Evolutionary conservation across 2,888 invertebrate genomes (phyloP), one percentile per base, ranked within the genome.

Genomic region (Pandemis corylana): DNA sequence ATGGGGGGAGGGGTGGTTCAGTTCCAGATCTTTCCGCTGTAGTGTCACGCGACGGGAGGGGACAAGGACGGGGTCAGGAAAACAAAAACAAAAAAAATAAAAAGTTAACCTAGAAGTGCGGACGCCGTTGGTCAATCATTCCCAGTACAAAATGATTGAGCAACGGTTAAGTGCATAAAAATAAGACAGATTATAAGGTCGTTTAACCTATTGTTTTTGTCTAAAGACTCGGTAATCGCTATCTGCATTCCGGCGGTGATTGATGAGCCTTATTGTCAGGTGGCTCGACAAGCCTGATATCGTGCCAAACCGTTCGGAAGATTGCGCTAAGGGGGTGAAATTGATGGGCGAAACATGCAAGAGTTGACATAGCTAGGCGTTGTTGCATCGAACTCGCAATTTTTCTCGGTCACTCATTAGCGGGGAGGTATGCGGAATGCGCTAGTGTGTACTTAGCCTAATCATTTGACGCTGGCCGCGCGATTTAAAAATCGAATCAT

Each of bases 261-360:
- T 93, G 93, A 94, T 94, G 92, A 88, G 84, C 81, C 84, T 88
- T 89, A 90, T 90, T 90, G 90, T 91, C 90, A 90, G 90, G 89
- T 90, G 84, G 83, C 83, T 85, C 81, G 85, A 83, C 87, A 83
- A 83, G 85, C 85, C 84, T 86, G 91, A 90, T 91, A 90, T 85
- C 86, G 85, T 82, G 87, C 86, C 85, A 85, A 90, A 86, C 89
- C 88, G 85, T 84, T 85, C 87, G 90, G 89, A 90, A 89, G 90
- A 91, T 89, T 83, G 84, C 69, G 83, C 83, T 83, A 77, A 81
- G 79, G 83, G 84, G 84, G 82, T 80, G 80, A 80, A 83, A 84
- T 82, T 84, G 85, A 85, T 84, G 83, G 81, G 83, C 73, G 73
- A 69, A 74, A 68, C 73, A 74, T 74, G 73, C 73, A 74, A 69